These are phyloP conservation scores for Silurus meridionalis DNA, from an alignment of 2,113 vertebrate genomes.

Conservation along the genomic window DNA sequence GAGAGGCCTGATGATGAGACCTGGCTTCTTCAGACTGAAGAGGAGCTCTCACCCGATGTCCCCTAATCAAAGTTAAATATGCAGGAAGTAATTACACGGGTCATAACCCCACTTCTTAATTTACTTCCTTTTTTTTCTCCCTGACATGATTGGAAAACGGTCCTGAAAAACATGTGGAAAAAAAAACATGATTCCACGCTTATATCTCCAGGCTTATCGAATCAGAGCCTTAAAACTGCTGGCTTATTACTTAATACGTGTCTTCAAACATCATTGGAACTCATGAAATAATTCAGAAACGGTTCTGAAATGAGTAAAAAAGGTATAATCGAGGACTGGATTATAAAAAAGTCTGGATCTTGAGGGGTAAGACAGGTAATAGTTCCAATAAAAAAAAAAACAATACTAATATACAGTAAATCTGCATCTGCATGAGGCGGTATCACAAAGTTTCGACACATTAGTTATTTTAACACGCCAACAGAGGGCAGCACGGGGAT, in stretches of 20 bases:
- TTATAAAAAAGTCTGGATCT: too few species aligned
- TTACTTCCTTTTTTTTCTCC: constrained; percentile 28
- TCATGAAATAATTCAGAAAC: neutral
- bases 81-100: constrained; percentile 47
- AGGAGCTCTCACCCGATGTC: constrained; percentile 38
- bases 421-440: too few species aligned
- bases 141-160: constrained; percentile 35
- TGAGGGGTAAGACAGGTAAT: too few species aligned
- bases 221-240: neutral
- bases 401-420: too few species aligned
- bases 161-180: constrained; percentile 25
- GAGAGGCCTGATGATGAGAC: constrained; percentile 48
- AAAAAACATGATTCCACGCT: neutral
- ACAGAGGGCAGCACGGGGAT: too few species aligned
- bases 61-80: constrained; percentile 56
- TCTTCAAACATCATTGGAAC: neutral
- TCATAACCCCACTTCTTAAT: constrained; percentile 51
- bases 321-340: neutral
- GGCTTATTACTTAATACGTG: neutral
- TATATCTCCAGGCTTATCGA: too few species aligned
- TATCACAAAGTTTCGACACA: too few species aligned
- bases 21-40: constrained; percentile 46
- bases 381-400: too few species aligned
- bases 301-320: neutral
- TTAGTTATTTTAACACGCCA: too few species aligned